These are phyloP conservation scores for Lysandra coridon DNA, from an alignment of 2,888 invertebrate species.

Conservation along the genomic window DNA sequence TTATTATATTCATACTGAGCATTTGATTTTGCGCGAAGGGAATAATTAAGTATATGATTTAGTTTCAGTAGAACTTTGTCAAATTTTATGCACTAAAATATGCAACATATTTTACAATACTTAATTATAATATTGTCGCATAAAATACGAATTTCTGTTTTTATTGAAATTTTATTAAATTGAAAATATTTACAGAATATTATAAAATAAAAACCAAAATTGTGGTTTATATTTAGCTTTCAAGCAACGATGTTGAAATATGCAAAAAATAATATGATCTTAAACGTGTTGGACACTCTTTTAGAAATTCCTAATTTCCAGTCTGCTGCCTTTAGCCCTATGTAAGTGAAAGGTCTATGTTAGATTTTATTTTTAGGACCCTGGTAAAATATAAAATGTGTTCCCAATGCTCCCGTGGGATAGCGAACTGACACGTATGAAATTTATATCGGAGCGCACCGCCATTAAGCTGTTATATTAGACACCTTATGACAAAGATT, in stretches of 20 bases:
- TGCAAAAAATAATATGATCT: neutral
- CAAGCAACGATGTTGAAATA: neutral
- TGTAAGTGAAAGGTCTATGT: conserved; percentile 15
- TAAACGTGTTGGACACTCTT: neutral
- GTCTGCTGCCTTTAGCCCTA: conserved; percentile 10
- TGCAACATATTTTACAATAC: neutral
- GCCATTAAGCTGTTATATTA: neutral
- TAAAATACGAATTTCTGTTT: too few species aligned
- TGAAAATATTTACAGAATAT: too few species aligned
- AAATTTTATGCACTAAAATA: neutral
- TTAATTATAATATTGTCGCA: too few species aligned
- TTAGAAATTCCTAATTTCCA: conserved; percentile 15
- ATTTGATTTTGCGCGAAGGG: neutral
- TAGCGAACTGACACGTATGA: neutral
- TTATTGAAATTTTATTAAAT: too few species aligned
- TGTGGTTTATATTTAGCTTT: neutral
- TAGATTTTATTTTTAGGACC: conserved; percentile 12
- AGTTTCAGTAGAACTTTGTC: neutral
- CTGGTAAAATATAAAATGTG: conserved; percentile 20
- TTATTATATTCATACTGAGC: neutral
- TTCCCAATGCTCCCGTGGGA: conserved; percentile 8
- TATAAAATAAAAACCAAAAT: too few species aligned
- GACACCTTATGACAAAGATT: conserved; percentile 9
- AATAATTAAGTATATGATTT: neutral
- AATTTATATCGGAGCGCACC: neutral